A percentile compares a stretch with the other conserved stretches of the same genome.
Evolutionary conservation across 2,888 invertebrate species (phyloP).

Genomic region (Papilio gigon): DNA sequence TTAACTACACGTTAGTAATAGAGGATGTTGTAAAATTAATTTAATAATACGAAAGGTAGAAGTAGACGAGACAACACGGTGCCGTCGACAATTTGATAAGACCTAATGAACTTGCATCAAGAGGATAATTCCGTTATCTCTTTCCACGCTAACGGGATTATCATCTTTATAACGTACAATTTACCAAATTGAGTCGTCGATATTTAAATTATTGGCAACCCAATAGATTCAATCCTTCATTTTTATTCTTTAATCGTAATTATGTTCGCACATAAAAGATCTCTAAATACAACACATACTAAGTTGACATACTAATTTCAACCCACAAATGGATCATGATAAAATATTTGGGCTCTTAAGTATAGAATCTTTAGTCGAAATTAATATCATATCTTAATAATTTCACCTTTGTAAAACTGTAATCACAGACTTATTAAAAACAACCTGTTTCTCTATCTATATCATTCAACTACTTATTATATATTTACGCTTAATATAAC

Average conservation of each 20-base stretch:
- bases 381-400: too few relatives aligned
- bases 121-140: slow-evolving; percentile 38
- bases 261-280: background rate
- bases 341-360: too few relatives aligned
- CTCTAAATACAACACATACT: too few relatives aligned
- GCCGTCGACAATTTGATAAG: slow-evolving; percentile 44
- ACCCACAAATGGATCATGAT: too few relatives aligned
- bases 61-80: slow-evolving; percentile 24
- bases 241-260: slow-evolving; percentile 1
- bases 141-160: slow-evolving; percentile 37
- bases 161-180: slow-evolving; percentile 38
- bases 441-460: too few relatives aligned
- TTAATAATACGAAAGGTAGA: slow-evolving; percentile 14
- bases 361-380: too few relatives aligned
- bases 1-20: background rate
- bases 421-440: too few relatives aligned
- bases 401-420: too few relatives aligned
- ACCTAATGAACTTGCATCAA: slow-evolving; percentile 43
- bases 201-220: slow-evolving; percentile 22
- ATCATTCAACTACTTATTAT: too few relatives aligned
- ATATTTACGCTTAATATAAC: too few relatives aligned
- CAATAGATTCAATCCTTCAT: slow-evolving; percentile 16
- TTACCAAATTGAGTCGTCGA: slow-evolving; percentile 20
- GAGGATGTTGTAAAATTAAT: slow-evolving; percentile 2
- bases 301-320: too few relatives aligned